Percentiles rank a stretch among this genome's conserved stretches.
These are phyloP conservation scores for Echeneis naucrates DNA, from an alignment of 2,797 vertebrate species.

Conservation along the genomic window DNA sequence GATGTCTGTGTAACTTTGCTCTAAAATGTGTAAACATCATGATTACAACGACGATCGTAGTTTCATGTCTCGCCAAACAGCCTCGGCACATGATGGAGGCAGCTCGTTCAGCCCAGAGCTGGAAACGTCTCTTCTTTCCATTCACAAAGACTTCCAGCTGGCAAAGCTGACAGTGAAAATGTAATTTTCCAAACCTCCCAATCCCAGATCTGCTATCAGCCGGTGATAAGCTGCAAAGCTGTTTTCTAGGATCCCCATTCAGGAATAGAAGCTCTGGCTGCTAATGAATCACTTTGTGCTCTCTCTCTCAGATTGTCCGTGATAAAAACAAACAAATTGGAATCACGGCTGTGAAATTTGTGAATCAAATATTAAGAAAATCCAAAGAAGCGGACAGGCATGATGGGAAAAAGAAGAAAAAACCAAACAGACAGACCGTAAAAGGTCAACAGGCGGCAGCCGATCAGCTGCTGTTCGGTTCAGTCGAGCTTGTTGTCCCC, in stretches of 20 bases:
- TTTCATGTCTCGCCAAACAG: constrained; percentile 14
- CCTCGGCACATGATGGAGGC: constrained; percentile 27
- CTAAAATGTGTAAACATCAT: background rate
- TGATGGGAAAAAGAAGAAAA: no score
- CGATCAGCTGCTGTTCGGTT: constrained; percentile 60
- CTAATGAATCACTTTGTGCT: constrained; percentile 53
- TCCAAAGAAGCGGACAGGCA: constrained; percentile 11
- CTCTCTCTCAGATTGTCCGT: constrained; percentile 36
- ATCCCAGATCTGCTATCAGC: constrained; percentile 64
- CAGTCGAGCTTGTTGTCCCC: constrained; percentile 57
- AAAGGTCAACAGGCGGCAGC: constrained; percentile 57
- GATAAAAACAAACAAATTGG: constrained; percentile 50
- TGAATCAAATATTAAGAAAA: constrained; percentile 56
- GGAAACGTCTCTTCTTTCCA: constrained; percentile 52
- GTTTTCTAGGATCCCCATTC: constrained; percentile 57
- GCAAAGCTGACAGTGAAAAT: constrained; percentile 59
- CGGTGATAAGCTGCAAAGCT: constrained; percentile 60
- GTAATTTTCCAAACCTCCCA: constrained; percentile 65
- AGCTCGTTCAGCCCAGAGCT: constrained; percentile 19
- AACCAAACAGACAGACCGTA: constrained; percentile 47
- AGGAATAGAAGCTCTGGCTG: constrained; percentile 55
- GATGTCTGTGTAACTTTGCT: constrained; percentile 2
- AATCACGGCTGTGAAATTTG: constrained; percentile 32
- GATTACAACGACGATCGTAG: constrained; percentile 9
- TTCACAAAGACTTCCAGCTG: constrained; percentile 61